Base-by-base conservation (phyloP, 2,797 vertebrate species). In the Chelon auratus region DNA sequence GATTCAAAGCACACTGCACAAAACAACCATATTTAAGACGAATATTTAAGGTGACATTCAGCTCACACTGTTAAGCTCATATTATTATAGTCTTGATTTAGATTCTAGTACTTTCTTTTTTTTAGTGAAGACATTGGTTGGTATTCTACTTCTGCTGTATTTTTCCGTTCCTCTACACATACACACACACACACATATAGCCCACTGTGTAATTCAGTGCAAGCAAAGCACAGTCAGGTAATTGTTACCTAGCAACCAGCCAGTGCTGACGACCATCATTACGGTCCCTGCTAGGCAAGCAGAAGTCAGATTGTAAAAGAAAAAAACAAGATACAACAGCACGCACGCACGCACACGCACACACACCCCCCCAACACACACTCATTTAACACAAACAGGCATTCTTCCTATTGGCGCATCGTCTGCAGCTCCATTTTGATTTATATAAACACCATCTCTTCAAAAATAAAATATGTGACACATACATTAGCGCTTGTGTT, bases 171-270 rank as follows among this genome's bases (percentile, higher is more conserved):
- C 54, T 70, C 33, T 37, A 76, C 80, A 80, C 76, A 80, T 54
- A 60, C 59, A 57, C 60, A 60, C 65, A 72, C 54, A 75, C 66
- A 72, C 82, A 69, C 65, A 84, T 79, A 80, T 45, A 79, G 30
- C 61, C 74, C 71, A 87, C 88, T 81, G 83, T 90, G 87, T 89
- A 87, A 90, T 89, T 90, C 90, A 88, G 87, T 81, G 89, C 85
- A 86, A 91, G 93, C 86, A 89, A 91, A 93, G 89, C 91, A 90
- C 88, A 93, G 92, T 94, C 93, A 95, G 94, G 93, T 94, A 94
- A 93, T 92, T 92, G 94, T 94, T 94, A 93, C 94, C 92, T 94
- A 95, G 94, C 94, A 95, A 95, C 94, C 89, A 91, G 78, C 90
- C 87, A 87, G 89, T 89, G 92, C 93, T 93, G 93, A 94, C 93